Evolutionary conservation across 1,140 invertebrate species (phyloP).

Genomic region (Pseudomyrmex pallidus): DNA sequence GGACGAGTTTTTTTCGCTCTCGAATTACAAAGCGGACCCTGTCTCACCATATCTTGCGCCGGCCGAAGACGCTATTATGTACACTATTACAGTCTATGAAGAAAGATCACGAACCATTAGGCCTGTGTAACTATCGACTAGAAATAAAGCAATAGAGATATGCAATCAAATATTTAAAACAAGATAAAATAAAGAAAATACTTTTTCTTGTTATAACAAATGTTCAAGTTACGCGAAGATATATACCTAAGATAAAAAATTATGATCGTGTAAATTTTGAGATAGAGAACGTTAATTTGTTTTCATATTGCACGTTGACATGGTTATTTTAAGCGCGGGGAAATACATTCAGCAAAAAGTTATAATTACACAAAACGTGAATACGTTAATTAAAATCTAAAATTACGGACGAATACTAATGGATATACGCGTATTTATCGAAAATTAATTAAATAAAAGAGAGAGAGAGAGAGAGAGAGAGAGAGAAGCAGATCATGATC

Average conservation of each 20-base stretch:
- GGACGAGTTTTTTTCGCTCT: constrained; percentile 60
- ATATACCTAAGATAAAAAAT: no score
- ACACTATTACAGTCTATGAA: constrained; percentile 34
- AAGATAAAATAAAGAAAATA: no score
- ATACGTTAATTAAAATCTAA: neutral
- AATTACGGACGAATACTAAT: neutral
- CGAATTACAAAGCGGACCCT: constrained; percentile 69
- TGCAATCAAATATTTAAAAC: neutral
- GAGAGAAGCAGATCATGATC: constrained; percentile 44
- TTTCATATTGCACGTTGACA: no score
- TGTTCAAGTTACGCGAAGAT: no score
- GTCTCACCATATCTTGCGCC: constrained; percentile 63
- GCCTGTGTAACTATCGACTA: neutral
- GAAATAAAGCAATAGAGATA: neutral
- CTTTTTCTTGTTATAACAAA: no score
- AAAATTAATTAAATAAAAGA: constrained; percentile 32
- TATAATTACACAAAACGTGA: constrained; percentile 4
- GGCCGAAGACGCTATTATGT: constrained; percentile 27
- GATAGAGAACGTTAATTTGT: no score
- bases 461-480: no score
- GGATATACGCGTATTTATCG: neutral
- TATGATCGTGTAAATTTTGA: no score
- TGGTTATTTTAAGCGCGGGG: neutral
- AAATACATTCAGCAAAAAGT: constrained; percentile 12
- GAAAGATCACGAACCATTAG: constrained; percentile 32